phyloP scores from a whole-genome alignment of 2,113 vertebrate species.

The Megaceryle torquata region DNA sequence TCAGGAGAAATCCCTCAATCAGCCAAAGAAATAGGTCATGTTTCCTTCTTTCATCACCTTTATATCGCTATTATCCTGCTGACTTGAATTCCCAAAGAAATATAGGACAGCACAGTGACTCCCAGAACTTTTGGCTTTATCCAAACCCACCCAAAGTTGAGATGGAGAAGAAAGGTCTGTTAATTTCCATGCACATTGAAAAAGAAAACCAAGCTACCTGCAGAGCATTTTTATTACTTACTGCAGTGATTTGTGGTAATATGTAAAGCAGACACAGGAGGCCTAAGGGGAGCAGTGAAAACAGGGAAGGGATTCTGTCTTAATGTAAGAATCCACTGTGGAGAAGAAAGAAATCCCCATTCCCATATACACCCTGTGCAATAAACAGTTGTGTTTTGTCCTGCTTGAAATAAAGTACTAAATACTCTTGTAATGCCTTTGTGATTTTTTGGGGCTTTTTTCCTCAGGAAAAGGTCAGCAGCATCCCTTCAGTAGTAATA shows the following conservation, averaged over 20 bases:
- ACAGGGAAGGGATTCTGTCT: not conserved
- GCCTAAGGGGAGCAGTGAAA: not conserved
- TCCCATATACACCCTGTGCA: not conserved
- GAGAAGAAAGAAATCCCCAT: not conserved
- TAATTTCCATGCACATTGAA: not conserved
- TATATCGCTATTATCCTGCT: not conserved
- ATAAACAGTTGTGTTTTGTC: not conserved
- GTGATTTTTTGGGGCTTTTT: not conserved
- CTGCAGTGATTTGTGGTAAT: not conserved
- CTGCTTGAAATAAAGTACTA: not conserved
- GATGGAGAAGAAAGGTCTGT: not conserved
- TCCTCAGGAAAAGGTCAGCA: slow-evolving; percentile 82
- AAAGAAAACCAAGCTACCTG: not conserved
- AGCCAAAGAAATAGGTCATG: not conserved
- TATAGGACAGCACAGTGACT: not conserved
- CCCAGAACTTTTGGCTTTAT: not conserved
- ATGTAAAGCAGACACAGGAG: not conserved
- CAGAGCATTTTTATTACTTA: not conserved
- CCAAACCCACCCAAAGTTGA: not conserved
- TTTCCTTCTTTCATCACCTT: not conserved
- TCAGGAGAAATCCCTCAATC: not conserved
- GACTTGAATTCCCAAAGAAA: not conserved
- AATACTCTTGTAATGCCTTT: not conserved
- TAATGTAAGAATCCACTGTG: not conserved
- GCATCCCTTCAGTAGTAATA: slow-evolving; percentile 91